Percentiles rank a stretch among this genome's conserved stretches.
These are phyloP conservation scores for Thinocorus orbignyianus DNA, from an alignment of 2,113 vertebrate genomes.

Conservation along the genomic window DNA sequence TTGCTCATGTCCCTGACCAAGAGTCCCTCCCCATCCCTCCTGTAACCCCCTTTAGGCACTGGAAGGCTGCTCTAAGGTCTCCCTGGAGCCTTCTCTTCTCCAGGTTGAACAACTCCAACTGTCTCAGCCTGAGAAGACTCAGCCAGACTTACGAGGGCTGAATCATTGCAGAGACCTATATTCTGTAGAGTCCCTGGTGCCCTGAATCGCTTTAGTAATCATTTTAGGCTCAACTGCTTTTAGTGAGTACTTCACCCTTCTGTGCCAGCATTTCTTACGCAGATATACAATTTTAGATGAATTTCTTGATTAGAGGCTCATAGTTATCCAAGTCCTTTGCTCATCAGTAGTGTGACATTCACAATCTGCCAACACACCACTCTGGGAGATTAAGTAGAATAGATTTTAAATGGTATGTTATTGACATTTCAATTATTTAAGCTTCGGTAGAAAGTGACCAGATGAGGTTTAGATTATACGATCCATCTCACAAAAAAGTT, in stretches of 20 bases:
- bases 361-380: constrained; percentile 70
- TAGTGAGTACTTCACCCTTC: constrained; percentile 11
- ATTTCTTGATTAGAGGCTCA: constrained; percentile 62
- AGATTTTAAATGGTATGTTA: constrained; percentile 68
- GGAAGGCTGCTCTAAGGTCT: too few relatives aligned
- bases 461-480: constrained; percentile 57
- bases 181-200: neutral
- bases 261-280: constrained; percentile 53
- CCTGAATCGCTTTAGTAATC: constrained; percentile 44
- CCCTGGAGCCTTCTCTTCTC: too few relatives aligned
- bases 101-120: too few relatives aligned
- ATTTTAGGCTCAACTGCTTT: constrained; percentile 33
- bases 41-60: too few relatives aligned
- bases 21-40: too few relatives aligned
- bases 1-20: too few relatives aligned
- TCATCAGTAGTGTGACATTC: constrained; percentile 68
- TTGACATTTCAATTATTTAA: constrained; percentile 73
- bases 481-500: constrained; percentile 6
- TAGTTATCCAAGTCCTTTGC: constrained; percentile 67
- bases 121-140: neutral
- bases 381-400: constrained; percentile 70
- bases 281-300: constrained; percentile 62
- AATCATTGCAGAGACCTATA: neutral
- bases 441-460: constrained; percentile 57
- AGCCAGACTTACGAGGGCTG: neutral